Percentiles rank a stretch among this genome's conserved stretches.
phyloP scores from a whole-genome alignment of 2,113 vertebrate genomes.

The Xenopus borealis region DNA sequence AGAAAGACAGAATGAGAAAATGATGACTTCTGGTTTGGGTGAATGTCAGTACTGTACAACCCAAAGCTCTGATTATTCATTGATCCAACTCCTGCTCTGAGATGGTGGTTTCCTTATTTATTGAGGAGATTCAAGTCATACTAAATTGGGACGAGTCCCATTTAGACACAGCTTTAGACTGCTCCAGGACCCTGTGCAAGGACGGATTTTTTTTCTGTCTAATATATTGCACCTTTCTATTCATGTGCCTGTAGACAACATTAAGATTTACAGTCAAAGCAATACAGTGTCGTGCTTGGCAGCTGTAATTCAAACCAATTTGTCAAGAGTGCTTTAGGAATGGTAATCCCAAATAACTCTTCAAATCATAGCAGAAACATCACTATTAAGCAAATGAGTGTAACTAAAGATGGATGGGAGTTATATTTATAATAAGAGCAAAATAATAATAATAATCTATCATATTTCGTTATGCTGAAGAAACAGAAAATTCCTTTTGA shows the following conservation, averaged over 20 bases:
- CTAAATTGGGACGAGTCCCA: background rate
- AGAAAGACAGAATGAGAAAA: too few relatives aligned
- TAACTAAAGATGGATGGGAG: background rate
- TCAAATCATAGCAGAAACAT: background rate
- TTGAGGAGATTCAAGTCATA: background rate
- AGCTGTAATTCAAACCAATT: constrained; percentile 19
- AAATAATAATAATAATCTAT: too few relatives aligned
- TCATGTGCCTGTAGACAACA: background rate
- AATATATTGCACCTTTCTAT: constrained; percentile 15
- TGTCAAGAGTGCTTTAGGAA: constrained; percentile 3
- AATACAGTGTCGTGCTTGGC: background rate
- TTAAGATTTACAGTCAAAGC: constrained; percentile 18
- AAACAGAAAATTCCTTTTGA: too few relatives aligned
- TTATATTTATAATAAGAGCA: too few relatives aligned
- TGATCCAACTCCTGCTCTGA: constrained; percentile 2
- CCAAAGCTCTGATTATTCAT: background rate
- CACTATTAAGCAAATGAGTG: too few relatives aligned
- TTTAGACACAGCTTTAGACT: constrained; percentile 13
- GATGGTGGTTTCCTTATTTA: constrained; percentile 5
- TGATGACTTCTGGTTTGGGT: background rate
- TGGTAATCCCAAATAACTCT: constrained; percentile 3
- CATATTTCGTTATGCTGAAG: too few relatives aligned
- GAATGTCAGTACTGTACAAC: background rate
- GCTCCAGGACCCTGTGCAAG: background rate
- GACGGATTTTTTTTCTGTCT: constrained; percentile 16